Base-by-base conservation (phyloP, 1,140 invertebrate genomes). In the Cheumatopsyche charites region DNA sequence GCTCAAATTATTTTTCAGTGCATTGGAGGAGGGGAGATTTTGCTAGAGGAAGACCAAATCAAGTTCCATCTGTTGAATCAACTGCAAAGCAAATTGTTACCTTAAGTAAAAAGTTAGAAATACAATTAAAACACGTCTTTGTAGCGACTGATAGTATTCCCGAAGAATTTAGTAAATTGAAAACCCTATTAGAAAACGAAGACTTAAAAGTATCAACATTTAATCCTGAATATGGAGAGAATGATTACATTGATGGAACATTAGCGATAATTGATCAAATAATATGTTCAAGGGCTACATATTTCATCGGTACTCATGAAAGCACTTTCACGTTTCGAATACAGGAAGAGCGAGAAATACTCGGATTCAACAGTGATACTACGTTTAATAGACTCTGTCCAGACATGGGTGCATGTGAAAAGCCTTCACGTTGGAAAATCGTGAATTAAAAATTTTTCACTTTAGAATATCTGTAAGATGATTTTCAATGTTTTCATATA, bases 291-390 rank as follows among this genome's bases (percentile, higher is more conserved):
- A 89, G 93, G 83, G 90, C 94, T 74, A 88, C 89, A 79, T 90
- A 91, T 85, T 97, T 98, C 80, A 89, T 98, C 74, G 97, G 97
- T 26, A 96, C 94, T 0, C 87, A 92, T 79, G 94, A 95, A 79
- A 98, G 97, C 73, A 99, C 97, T 23, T 99, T 98, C 83, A 93
- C 96, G 12, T 97, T 94, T 80, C 87, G 97, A 63, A 98, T 98
- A 74, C 95, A 98, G 86, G 97, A 99, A 81, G 97, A 98, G 80
- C 87, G 97, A 52, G 96, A 98, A 84, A 97, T 98, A 73, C 79
- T 98, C 17, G 94, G 95, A 5, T 96, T 97, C 82, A 83, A 87
- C 41, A 83, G 87, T 71, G 79, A 89, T 42, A 90, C 89, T 13
- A 98, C 96, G 19, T 98, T 97, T 81, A 98, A 98, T 82, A 85